Conservation (phyloP, 2,797 vertebrate genomes). For the Pangasius mekongensis region DNA sequence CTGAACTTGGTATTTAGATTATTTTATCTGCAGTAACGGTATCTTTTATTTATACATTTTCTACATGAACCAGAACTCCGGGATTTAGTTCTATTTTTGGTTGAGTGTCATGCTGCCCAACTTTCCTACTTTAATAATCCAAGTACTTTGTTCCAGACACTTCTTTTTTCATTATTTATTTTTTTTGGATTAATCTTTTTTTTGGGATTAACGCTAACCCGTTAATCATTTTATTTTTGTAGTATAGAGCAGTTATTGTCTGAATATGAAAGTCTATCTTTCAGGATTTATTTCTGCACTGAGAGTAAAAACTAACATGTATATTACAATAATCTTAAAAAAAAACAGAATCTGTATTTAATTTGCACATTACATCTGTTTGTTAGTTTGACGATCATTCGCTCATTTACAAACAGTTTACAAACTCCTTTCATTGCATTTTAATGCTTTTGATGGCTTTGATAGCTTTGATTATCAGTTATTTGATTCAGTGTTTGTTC, state of each 20-base stretch:
- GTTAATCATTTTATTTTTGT: neutral
- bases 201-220: too few species aligned
- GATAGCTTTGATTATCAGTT: neutral
- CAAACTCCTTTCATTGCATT: neutral
- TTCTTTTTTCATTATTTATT: neutral
- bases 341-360: neutral
- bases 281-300: neutral
- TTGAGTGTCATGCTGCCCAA: neutral
- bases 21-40: neutral
- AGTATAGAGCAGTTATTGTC: neutral
- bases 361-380: neutral
- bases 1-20: neutral
- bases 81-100: neutral
- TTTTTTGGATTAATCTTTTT: neutral
- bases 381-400: neutral
- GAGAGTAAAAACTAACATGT: neutral
- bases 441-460: neutral
- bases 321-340: neutral
- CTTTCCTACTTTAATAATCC: neutral
- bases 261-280: neutral
- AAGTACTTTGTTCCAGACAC: too few species aligned
- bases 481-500: neutral
- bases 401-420: neutral
- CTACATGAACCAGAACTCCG: neutral
- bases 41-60: constrained; percentile 21